A percentile compares a stretch with the other conserved stretches of the same genome.
Conservation (phyloP, 1,140 invertebrate species). For the Brachionus rotundiformis region DNA sequence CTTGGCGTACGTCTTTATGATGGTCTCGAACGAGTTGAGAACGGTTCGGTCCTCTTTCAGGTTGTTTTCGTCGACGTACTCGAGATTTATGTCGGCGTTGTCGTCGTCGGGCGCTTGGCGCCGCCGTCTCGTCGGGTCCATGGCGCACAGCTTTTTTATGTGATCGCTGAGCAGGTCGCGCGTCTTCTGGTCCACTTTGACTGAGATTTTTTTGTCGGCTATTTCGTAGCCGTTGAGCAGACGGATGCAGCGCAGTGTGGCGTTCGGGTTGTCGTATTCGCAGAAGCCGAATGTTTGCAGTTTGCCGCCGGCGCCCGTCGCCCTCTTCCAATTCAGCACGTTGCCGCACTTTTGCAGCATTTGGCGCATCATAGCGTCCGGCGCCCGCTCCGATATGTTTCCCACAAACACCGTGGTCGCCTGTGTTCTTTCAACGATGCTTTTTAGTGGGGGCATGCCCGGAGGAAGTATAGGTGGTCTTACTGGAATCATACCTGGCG, state of each 20-base stretch:
- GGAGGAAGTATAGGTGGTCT: constrained; percentile 6
- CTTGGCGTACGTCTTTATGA: constrained; percentile 77
- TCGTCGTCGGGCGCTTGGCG: constrained; percentile 10
- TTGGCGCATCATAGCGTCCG: constrained; percentile 89
- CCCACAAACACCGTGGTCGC: constrained; percentile 93
- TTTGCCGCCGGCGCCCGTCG: constrained; percentile 76
- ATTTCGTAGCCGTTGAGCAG: constrained; percentile 90
- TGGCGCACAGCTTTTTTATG: constrained; percentile 63
- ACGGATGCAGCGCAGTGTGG: constrained; percentile 86
- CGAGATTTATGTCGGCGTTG: constrained; percentile 55
- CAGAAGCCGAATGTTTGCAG: constrained; percentile 92
- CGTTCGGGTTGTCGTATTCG: constrained; percentile 89
- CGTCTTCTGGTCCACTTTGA: constrained; percentile 96
- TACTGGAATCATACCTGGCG: constrained; percentile 41
- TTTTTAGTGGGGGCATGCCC: constrained; percentile 7
- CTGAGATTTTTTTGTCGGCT: constrained; percentile 82
- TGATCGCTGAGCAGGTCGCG: constrained; percentile 89
- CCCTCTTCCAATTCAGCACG: constrained; percentile 92
- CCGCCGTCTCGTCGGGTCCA: background rate
- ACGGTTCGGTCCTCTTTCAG: constrained; percentile 67
- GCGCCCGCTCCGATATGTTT: constrained; percentile 92
- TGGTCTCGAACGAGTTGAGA: constrained; percentile 74
- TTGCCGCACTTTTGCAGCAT: constrained; percentile 82
- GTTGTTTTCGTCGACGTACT: constrained; percentile 59
- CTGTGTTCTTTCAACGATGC: background rate